Conservation (phyloP, 2,113 vertebrate genomes). For the Phalacrocorax pelagicus region DNA sequence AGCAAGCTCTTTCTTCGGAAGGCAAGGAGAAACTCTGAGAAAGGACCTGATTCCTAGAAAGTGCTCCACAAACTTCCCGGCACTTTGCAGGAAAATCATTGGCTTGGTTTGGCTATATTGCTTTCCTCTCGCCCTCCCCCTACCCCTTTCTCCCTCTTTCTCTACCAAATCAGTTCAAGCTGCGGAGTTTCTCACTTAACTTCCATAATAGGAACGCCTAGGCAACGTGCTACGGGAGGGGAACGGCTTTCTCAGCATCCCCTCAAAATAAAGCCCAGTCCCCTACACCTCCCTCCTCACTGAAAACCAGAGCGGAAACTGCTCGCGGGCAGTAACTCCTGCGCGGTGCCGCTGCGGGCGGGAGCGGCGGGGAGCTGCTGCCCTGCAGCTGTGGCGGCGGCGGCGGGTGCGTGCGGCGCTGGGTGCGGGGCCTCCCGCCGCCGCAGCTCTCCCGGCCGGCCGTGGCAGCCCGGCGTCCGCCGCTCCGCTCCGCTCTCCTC, state of each 20-base stretch:
- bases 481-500: background rate
- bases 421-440: background rate
- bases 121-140: constrained; percentile 35
- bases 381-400: background rate
- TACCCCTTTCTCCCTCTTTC: constrained; percentile 32
- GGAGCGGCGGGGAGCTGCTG: background rate
- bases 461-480: background rate
- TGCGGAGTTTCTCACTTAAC: constrained; percentile 72
- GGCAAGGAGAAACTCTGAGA: constrained; percentile 52
- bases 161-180: constrained; percentile 64
- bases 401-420: background rate
- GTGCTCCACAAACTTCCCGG: constrained; percentile 76
- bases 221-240: constrained; percentile 38
- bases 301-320: constrained; percentile 35
- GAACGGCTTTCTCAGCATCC: background rate
- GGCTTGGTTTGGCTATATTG: constrained; percentile 43
- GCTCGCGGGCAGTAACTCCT: constrained; percentile 34
- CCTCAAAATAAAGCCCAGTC: background rate
- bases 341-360: background rate
- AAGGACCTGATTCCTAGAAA: constrained; percentile 72
- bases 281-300: background rate
- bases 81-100: constrained; percentile 58
- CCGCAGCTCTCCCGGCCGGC: constrained; percentile 11
- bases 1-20: constrained; percentile 67
- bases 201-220: constrained; percentile 69